Evolutionary conservation across 2,888 invertebrate genomes (phyloP).

Genomic region (Prenolepis imparis): DNA sequence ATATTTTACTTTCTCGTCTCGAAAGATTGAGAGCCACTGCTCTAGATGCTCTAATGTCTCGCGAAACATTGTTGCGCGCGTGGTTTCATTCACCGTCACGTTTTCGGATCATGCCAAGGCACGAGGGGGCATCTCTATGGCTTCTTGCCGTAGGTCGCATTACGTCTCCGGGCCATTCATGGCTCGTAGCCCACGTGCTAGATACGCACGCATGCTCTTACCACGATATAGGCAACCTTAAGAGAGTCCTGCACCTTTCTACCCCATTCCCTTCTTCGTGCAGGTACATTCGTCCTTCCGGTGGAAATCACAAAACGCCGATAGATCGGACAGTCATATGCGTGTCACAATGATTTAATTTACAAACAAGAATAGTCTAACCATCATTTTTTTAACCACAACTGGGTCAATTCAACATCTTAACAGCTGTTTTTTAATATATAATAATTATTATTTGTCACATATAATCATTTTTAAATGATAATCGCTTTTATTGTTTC

Average conservation of each 20-base stretch:
- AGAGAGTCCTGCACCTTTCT: conserved; percentile 44
- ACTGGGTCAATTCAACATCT: not conserved
- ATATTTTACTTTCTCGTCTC: too few species aligned
- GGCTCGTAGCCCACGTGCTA: conserved; percentile 60
- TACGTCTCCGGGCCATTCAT: conserved; percentile 82
- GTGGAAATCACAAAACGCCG: not conserved
- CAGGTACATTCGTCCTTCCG: conserved; percentile 25
- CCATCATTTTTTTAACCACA: not conserved
- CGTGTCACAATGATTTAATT: not conserved
- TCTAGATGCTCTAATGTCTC: conserved; percentile 19
- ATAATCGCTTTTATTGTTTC: conserved; percentile 10
- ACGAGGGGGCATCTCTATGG: conserved; percentile 78
- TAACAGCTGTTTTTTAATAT: not conserved
- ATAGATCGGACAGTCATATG: not conserved
- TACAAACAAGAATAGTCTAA: not conserved
- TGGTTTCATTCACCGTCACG: conserved; percentile 78
- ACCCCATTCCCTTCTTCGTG: conserved; percentile 41
- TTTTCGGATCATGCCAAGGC: conserved; percentile 62
- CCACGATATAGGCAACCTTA: conserved; percentile 39
- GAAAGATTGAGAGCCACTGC: conserved; percentile 9
- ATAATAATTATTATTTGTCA: not conserved
- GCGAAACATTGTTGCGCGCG: conserved; percentile 41
- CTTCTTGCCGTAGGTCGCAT: conserved; percentile 82
- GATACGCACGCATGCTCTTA: conserved; percentile 56
- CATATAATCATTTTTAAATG: not conserved